Base-by-base conservation (phyloP, 2,888 invertebrate species). In the Aphelenchoides bicaudatus region DNA sequence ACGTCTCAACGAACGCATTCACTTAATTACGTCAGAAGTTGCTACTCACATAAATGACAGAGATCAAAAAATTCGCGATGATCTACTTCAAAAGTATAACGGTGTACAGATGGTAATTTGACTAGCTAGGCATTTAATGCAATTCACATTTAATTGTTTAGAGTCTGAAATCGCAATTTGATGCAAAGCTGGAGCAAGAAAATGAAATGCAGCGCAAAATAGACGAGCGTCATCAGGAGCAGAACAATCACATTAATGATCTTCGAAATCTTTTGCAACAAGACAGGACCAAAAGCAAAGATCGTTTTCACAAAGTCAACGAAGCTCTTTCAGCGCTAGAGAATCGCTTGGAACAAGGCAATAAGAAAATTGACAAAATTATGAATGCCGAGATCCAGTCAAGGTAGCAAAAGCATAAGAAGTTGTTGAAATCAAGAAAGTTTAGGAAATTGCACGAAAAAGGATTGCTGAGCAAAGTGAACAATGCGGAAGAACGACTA, bases 321-420 rank as follows among this genome's bases (percentile, higher is more conserved):
- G 75, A 75, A 48, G 75, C 77, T 0, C 55, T 77, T 54, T 73
- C 74, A 0, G 68, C 75, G 2, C 59, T 77, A 19, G 76, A 77
- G 52, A 69, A 71, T 27, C 74, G 75, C 56, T 49, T 77, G 49
- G 75, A 77, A 39, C 39, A 68, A 10, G 76, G 77, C 21, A 75
- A 73, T 39, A 73, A 68, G 38, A 77, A 77, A 57, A 70, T 77
- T 25, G 77, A 77, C 61, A 70, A 74, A 34, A 63, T 70, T 6
- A 56, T 71, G n/a, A 64, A 58, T 39, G 66, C 71, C 1, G 71
- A 71, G 39, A 67, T 70, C 19, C 63, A 71, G 50, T 58, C 66
- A 38, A 66, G 70, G 70, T 69, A 28, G 43, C 16, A 16, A 28
- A 13, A 46, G 19, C 2, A n/a, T 27, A n/a, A 51, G 19, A 19